Percentiles rank a stretch among this genome's conserved stretches.
Conservation (phyloP, 2,797 vertebrate species). For the Onychomys arenicola region DNA sequence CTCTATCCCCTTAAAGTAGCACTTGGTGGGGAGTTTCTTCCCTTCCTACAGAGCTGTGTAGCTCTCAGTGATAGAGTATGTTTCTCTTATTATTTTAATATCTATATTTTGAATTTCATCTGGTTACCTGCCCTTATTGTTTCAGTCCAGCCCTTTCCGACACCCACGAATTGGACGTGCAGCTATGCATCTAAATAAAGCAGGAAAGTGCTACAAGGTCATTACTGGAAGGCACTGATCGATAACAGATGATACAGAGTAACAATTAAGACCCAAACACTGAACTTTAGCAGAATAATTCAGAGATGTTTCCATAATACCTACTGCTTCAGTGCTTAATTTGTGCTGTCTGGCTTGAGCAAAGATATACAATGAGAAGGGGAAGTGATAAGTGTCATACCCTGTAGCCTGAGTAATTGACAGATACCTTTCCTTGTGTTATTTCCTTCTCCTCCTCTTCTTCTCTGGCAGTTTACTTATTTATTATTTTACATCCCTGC, state of each 20-base stretch:
- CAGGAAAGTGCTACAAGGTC: neutral
- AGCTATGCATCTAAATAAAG: neutral
- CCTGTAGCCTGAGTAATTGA: neutral
- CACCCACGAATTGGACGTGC: neutral
- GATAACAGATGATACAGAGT: neutral
- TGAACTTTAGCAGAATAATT: slow-evolving; percentile 27
- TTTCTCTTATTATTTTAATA: neutral
- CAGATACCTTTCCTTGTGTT: neutral
- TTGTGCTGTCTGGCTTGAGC: neutral
- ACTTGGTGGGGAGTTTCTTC: neutral
- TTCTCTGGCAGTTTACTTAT: no score
- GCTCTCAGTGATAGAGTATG: neutral
- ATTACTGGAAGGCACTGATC: neutral
- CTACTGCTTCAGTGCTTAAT: slow-evolving; percentile 8
- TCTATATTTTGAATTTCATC: neutral
- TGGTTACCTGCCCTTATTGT: neutral
- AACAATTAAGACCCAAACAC: neutral
- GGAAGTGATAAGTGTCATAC: neutral
- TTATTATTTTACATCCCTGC: no score
- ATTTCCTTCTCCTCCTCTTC: neutral
- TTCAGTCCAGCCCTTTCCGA: neutral
- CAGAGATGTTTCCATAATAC: slow-evolving; percentile 19
- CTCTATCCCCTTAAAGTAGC: neutral
- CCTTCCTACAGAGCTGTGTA: no score
- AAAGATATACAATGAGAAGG: slow-evolving; percentile 12